A percentile compares a stretch with the other conserved stretches of the same genome.
Evolutionary conservation across 2,888 invertebrate genomes (phyloP).

Genomic region (Linnaemya tessellans): DNA sequence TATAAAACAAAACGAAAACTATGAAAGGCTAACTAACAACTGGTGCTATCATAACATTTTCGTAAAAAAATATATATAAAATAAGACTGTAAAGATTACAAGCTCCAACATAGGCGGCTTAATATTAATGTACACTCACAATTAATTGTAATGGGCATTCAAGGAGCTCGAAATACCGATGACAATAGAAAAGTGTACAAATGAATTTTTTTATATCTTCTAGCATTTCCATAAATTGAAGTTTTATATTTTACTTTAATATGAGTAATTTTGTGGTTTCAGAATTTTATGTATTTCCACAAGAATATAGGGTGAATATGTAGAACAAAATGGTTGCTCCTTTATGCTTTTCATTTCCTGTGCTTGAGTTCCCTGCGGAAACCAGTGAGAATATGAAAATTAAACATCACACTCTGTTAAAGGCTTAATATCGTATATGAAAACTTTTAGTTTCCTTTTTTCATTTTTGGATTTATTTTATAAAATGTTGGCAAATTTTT

Average conservation of each 20-base stretch:
- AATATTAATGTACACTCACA: background rate
- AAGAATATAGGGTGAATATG: slow-evolving; percentile 26
- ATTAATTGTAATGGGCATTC: background rate
- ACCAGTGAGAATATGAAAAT: slow-evolving; percentile 62
- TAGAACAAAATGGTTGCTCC: background rate
- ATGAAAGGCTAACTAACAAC: slow-evolving; percentile 63
- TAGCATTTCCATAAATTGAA: too few relatives aligned
- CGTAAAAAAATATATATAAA: slow-evolving; percentile 14
- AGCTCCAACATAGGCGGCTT: background rate
- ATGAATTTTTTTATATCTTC: too few relatives aligned
- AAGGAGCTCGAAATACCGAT: background rate
- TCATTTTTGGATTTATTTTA: slow-evolving; percentile 30
- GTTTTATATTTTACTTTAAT: too few relatives aligned
- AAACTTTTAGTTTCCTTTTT: slow-evolving; percentile 48
- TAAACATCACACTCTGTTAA: slow-evolving; percentile 63
- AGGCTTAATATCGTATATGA: slow-evolving; percentile 58
- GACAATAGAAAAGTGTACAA: background rate
- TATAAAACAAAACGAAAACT: slow-evolving; percentile 38
- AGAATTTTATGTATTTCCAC: background rate
- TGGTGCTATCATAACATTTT: slow-evolving; percentile 66
- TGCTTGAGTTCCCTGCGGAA: slow-evolving; percentile 38
- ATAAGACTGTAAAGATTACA: background rate
- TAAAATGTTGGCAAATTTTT: slow-evolving; percentile 33
- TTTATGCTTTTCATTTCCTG: slow-evolving; percentile 24
- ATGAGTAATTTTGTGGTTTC: too few relatives aligned